Conservation (phyloP, 35 echinoderm and acorn worm species). For the Lytechinus variegatus region DNA sequence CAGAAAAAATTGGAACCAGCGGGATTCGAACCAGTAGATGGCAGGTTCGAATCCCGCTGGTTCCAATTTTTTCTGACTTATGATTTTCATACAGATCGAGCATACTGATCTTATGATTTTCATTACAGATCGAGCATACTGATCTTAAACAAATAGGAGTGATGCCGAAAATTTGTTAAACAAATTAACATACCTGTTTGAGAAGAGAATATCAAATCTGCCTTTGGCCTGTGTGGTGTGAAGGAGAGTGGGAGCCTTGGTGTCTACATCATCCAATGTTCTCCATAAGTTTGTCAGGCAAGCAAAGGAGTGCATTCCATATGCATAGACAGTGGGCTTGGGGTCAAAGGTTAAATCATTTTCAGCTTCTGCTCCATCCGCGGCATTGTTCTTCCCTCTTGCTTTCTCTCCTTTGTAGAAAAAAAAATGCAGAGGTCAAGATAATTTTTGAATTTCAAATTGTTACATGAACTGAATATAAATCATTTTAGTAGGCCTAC, state of each 20-base stretch:
- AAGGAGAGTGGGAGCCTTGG: constrained; percentile 58
- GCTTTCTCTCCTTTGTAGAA: background rate
- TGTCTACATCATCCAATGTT: constrained; percentile 55
- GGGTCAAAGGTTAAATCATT: constrained; percentile 31
- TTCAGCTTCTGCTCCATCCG: constrained; percentile 22
- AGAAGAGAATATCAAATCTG: constrained; percentile 60
- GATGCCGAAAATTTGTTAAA: no score
- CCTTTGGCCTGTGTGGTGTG: constrained; percentile 58
- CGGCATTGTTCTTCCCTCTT: background rate
- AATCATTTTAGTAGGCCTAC: no score
- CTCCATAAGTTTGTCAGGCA: constrained; percentile 60
- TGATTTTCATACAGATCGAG: no score
- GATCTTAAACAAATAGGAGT: no score
- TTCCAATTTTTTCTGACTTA: no score
- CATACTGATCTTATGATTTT: no score
- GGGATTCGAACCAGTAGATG: no score
- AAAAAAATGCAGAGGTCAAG: background rate
- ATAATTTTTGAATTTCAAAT: no score
- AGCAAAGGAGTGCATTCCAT: constrained; percentile 60
- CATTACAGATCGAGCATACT: no score
- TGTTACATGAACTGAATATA: no score
- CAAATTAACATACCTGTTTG: constrained; percentile 62
- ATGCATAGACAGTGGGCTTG: constrained; percentile 59
- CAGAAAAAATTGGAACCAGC: no score
- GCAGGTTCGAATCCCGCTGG: no score